These are phyloP conservation scores for Mesembrinibis cayennensis DNA, from an alignment of 2,113 vertebrate species.

Conservation along the genomic window DNA sequence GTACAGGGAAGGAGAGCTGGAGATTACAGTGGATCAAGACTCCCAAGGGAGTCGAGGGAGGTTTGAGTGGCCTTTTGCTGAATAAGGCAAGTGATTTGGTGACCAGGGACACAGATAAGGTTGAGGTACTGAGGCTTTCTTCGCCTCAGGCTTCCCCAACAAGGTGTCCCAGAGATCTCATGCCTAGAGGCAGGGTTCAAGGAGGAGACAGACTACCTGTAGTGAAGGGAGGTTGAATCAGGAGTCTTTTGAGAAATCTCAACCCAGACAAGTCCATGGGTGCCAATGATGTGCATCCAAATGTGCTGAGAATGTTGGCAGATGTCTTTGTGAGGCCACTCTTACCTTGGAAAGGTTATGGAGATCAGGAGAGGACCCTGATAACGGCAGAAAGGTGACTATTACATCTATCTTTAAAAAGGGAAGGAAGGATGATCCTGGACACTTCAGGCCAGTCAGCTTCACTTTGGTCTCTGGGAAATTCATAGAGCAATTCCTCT, in stretches of 20 bases:
- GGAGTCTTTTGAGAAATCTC: background rate
- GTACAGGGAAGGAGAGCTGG: background rate
- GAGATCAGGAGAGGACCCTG: background rate
- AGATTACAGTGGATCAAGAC: background rate
- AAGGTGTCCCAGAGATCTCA: background rate
- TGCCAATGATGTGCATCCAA: background rate
- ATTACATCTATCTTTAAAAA: background rate
- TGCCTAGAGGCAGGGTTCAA: background rate
- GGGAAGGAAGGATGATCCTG: background rate
- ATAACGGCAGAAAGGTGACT: background rate
- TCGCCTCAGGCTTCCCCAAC: background rate
- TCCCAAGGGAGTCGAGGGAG: background rate
- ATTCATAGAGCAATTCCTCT: background rate
- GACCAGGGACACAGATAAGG: background rate
- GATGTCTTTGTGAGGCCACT: background rate
- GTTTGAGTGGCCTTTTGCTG: background rate
- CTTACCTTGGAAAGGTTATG: background rate
- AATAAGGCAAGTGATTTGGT: background rate
- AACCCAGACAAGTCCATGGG: accelerated
- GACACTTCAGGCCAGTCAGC: background rate
- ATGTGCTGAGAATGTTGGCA: background rate
- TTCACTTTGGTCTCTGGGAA: background rate
- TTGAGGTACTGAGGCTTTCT: background rate
- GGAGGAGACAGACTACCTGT: background rate
- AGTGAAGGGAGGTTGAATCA: background rate